Base-by-base conservation (phyloP, 2,797 vertebrate species). In the Chelon labrosus region DNA sequence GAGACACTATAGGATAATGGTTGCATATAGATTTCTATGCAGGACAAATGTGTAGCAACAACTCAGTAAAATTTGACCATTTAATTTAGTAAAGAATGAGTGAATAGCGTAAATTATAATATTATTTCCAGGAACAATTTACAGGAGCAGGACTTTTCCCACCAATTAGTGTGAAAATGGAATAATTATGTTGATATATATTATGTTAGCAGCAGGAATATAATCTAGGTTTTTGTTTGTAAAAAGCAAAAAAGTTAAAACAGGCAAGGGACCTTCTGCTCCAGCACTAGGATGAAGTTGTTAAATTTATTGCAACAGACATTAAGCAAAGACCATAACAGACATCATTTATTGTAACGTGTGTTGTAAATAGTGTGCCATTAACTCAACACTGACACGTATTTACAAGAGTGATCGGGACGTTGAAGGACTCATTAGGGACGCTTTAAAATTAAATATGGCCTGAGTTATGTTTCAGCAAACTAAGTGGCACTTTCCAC, bases 81-180 rank as follows among this genome's bases (percentile, higher is more conserved):
- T 55, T 66, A 51, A 65, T 69, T 71, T 22, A 38, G n/a, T 53
- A 60, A 60, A 59, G 12, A 37, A 12, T 31, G 38, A 55, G 10
- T 19, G 27, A 60, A 56, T 46, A 52, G 35, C 46, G 68, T 44
- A 6, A 59, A 55, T 55, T 53, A 50, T 10, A 41, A 71, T 56
- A 46, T 17, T 49, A 65, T 69, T 70, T 70, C 41, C 22, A 20
- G 55, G 19, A 61, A 73, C 25, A 72, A 53, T 49, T 55, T 56
- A 61, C 5, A 63, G 57, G 47, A 63, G 27, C 27, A 37, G 57
- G 47, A 63, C 17, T 47, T 57, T 37, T 25, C 11, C 20, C 1
- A 0, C n/a, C 42, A 20, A 63, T 41, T 37, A 41, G 53, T 70
- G 62, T 58, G 41, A 71, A 70, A 71, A 61, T 56, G 16, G 19